Base-by-base conservation (phyloP, 2,113 vertebrate species). In the Oryzias javanicus region DNA sequence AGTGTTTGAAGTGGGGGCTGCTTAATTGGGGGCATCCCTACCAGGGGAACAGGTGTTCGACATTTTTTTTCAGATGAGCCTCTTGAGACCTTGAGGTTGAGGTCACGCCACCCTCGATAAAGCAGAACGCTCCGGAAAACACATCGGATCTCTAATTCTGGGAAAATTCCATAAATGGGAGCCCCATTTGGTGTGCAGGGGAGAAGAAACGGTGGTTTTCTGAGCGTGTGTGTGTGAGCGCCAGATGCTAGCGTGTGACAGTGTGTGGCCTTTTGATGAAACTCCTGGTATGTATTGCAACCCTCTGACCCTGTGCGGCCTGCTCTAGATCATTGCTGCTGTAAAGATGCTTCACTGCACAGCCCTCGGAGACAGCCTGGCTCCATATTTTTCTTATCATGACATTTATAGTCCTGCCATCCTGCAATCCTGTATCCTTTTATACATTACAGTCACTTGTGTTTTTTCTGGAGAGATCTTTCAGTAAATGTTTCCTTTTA, bases 401-500 rank as follows among this genome's bases (percentile, higher is more conserved):
- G 79, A 89, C 81, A 87, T 89, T 81, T 89, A 81, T 73, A 74
- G 79, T 75, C 76, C 35, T 65, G 60, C 70, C 72, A 17, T 77
- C 68, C 45, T 54, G 50, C 65, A 74, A n/a, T 79, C 64, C 47
- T 54, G 44, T 60, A 29, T 70, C 75, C 24, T 56, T 60, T 65
- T 73, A 54, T 64, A 63, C 66, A 57, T 52, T 57, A 52, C 55
- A 65, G 58, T 70, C 57, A 8, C 27, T 27, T 45, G 18, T 47
- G 35, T 53, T 16, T 42, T n/a, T 13, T 41, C 13, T 16, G 15
- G 29, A 72, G 70, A 56, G 64, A 61, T 19, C 42, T 29, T 53
- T 6, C 18, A 71, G 13, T 55, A 55, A 55, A 63, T 45, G 40
- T 65, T 61, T 60, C 48, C 20, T 66, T 59, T 52, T 47, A 1